Conservation (phyloP, 2,797 vertebrate genomes). For the Apogon talboti region DNA sequence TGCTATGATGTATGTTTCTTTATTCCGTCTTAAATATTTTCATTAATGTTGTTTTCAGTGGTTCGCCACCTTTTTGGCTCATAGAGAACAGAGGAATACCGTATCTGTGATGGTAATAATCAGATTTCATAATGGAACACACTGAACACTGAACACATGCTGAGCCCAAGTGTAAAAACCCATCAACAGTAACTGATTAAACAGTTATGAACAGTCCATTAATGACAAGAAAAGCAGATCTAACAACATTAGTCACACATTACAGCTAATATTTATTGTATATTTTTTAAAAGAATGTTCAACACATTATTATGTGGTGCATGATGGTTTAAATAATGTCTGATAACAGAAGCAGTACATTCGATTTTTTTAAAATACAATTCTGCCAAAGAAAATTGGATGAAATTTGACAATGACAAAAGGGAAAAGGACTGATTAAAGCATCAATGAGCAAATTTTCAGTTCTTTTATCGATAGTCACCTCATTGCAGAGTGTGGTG, state of each 20-base stretch:
- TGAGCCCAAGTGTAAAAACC: conserved; percentile 5
- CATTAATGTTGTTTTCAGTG: too few species aligned
- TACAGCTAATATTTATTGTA: neutral
- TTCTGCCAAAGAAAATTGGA: conserved; percentile 5
- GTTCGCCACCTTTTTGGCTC: too few species aligned
- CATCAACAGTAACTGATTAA: conserved; percentile 24
- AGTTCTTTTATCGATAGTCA: neutral
- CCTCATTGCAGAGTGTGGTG: conserved; percentile 5
- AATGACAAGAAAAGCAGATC: conserved; percentile 24
- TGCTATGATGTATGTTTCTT: too few species aligned
- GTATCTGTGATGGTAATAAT: conserved; percentile 5
- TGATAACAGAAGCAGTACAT: conserved; percentile 11
- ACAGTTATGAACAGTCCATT: conserved; percentile 18
- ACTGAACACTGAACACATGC: neutral
- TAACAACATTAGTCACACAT: conserved; percentile 44
- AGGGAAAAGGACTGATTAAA: conserved; percentile 3
- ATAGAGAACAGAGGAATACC: too few species aligned
- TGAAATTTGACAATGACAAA: conserved; percentile 17
- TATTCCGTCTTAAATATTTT: too few species aligned
- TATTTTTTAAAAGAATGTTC: conserved; percentile 2
- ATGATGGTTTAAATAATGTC: conserved; percentile 1
- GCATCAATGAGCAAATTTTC: conserved; percentile 9
- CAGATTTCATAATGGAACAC: conserved; percentile 11
- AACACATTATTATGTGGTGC: conserved; percentile 9
- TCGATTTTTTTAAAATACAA: neutral